phyloP scores from a whole-genome alignment of 2,888 invertebrate species.

The Pammene aurita region DNA sequence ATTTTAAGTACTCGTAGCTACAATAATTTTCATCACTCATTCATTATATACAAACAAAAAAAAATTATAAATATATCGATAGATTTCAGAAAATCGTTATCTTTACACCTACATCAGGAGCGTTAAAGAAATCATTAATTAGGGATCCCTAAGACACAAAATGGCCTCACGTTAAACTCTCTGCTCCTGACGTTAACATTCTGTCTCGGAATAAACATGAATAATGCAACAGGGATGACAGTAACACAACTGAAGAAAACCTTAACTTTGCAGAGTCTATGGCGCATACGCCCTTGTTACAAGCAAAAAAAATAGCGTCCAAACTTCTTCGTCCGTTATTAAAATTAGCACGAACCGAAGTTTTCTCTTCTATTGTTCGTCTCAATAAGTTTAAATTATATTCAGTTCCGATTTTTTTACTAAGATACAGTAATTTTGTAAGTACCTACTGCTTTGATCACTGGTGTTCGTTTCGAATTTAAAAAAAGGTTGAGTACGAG shows the following conservation, averaged over 20 bases:
- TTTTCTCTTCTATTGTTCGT: slow-evolving; percentile 2
- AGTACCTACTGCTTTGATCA: neutral
- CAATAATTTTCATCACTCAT: too few relatives aligned
- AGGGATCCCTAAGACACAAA: slow-evolving; percentile 2
- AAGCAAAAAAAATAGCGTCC: neutral
- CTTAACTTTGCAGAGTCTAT: neutral
- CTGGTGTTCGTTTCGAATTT: too few relatives aligned
- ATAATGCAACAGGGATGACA: slow-evolving; percentile 18
- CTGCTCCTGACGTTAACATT: slow-evolving; percentile 8
- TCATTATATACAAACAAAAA: too few relatives aligned
- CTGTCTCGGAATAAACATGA: slow-evolving; percentile 10
- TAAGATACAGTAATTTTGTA: neutral
- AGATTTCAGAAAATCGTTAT: too few relatives aligned
- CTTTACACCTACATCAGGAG: neutral
- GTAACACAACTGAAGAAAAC: neutral
- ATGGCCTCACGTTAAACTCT: slow-evolving; percentile 1
- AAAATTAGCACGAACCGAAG: neutral
- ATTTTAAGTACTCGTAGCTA: too few relatives aligned
- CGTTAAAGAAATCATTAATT: slow-evolving; percentile 5
- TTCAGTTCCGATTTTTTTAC: neutral
- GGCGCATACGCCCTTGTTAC: neutral
- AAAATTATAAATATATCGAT: too few relatives aligned
- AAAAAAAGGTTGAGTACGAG: too few relatives aligned
- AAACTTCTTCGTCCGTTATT: slow-evolving; percentile 6
- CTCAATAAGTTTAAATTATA: neutral